Percentiles rank a stretch among this genome's conserved stretches.
Conservation (phyloP, 2,888 invertebrate species). For the Tromatobia lineatoria region DNA sequence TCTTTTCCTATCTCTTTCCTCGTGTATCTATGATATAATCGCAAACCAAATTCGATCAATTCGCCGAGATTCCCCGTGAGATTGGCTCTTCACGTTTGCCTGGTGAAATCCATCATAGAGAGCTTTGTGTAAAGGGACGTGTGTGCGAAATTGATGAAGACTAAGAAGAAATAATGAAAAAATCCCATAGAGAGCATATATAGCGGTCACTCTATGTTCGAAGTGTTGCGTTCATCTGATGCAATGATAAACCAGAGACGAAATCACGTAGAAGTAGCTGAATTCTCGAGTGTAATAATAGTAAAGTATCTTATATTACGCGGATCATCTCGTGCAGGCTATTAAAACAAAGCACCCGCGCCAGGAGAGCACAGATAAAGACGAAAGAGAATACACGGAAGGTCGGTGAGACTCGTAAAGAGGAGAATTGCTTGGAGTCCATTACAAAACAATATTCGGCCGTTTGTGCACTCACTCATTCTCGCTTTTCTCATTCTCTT, state of each 20-base stretch:
- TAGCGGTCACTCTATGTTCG: slow-evolving; percentile 2
- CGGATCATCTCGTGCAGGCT: slow-evolving; percentile 15
- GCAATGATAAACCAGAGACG: slow-evolving; percentile 12
- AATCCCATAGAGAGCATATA: slow-evolving; percentile 9
- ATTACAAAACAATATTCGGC: slow-evolving; percentile 76
- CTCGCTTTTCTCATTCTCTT: slow-evolving; percentile 34
- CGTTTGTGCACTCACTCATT: slow-evolving; percentile 43
- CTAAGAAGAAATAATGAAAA: slow-evolving; percentile 47
- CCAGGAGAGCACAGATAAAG: neutral
- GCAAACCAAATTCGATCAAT: slow-evolving; percentile 73
- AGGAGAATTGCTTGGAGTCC: slow-evolving; percentile 71
- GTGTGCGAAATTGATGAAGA: slow-evolving; percentile 43
- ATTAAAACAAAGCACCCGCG: slow-evolving; percentile 18
- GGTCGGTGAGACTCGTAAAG: slow-evolving; percentile 66
- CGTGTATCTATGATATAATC: slow-evolving; percentile 71
- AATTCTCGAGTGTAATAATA: slow-evolving; percentile 37
- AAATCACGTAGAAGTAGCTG: neutral
- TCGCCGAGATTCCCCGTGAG: slow-evolving; percentile 69
- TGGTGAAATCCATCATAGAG: slow-evolving; percentile 37
- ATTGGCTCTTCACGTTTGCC: slow-evolving; percentile 64
- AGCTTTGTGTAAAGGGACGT: slow-evolving; percentile 25
- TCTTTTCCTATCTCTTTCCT: slow-evolving; percentile 15
- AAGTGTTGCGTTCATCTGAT: neutral
- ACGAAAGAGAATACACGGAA: neutral
- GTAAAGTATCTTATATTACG: slow-evolving; percentile 7